These are phyloP conservation scores for Psittacula echo DNA, from an alignment of 2,797 vertebrate species.

Conservation along the genomic window DNA sequence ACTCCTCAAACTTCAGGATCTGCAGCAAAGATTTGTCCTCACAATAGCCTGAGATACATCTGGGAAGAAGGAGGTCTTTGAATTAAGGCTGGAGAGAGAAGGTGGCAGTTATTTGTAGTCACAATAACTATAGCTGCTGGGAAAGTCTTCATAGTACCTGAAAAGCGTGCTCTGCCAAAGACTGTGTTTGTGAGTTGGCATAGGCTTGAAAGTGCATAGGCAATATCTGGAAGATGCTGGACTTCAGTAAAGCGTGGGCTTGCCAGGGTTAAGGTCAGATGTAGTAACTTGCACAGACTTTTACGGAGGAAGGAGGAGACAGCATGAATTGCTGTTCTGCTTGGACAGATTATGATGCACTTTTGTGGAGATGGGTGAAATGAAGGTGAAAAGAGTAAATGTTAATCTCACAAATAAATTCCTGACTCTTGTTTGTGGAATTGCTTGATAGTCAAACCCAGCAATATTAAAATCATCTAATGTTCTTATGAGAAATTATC, in stretches of 20 bases:
- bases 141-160: background rate
- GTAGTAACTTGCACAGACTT: background rate
- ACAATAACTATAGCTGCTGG: background rate
- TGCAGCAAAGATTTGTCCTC: background rate
- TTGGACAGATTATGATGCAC: background rate
- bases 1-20: background rate
- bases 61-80: background rate
- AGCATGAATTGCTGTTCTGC: background rate
- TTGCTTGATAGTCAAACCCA: background rate
- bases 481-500: background rate
- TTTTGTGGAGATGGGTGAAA: background rate
- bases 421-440: background rate
- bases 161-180: background rate
- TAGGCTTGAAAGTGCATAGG: background rate
- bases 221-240: background rate
- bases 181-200: background rate
- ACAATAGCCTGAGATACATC: background rate
- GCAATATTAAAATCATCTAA: background rate
- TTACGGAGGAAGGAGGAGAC: background rate
- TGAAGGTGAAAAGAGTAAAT: background rate
- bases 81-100: background rate
- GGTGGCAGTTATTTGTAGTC: background rate
- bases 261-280: background rate
- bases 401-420: background rate
- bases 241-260: background rate